Base-by-base conservation (phyloP, 2,113 vertebrate species). In the Ciconia boyciana region DNA sequence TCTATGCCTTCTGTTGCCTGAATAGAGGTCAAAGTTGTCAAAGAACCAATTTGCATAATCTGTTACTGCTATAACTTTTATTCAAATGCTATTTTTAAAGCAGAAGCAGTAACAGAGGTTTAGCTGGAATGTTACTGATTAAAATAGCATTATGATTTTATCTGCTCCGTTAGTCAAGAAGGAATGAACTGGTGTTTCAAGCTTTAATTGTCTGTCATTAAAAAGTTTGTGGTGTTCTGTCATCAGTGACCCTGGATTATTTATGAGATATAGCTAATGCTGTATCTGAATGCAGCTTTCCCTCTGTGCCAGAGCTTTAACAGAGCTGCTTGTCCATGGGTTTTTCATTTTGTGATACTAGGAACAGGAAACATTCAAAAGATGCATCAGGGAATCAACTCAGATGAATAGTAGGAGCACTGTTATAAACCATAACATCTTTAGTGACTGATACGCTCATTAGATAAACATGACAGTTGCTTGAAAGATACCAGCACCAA, bases 101-200 rank as follows among this genome's bases (percentile, higher is more conserved):
- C 48, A 89, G 62, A 86, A 86, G 81, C n/a, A 69, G 77, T 49
- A 89, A 89, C 36, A 4, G 21, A 93, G 20, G 16, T 61, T 58
- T 75, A 95, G 68, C 41, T 90, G 61, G 77, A 86, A 91, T 58
- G 36, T 46, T 93, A 89, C 28, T 48, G 49, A 91, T 93, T 83
- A 95, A 93, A 93, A 83, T 26, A 87, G 52, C 51, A 43, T 64
- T 91, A 80, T 48, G n/a, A 92, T 83, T 89, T 87, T 91, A 91
- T 90, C 94, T 76, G 72, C 44, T 66, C 68, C 79, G 46, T 69
- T 85, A 84, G 39, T 69, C 31, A 83, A 93, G 77, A 94, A 96
- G 66, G 48, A 81, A 91, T 36, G 60, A 94, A 94, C 31, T 77
- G 57, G 72, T 17, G 7, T 36, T 80, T 49, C 46, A 95, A 85